Percentiles rank a stretch among this genome's conserved stretches.
phyloP scores from a whole-genome alignment of 2,888 invertebrate genomes.

The Apamea anceps region DNA sequence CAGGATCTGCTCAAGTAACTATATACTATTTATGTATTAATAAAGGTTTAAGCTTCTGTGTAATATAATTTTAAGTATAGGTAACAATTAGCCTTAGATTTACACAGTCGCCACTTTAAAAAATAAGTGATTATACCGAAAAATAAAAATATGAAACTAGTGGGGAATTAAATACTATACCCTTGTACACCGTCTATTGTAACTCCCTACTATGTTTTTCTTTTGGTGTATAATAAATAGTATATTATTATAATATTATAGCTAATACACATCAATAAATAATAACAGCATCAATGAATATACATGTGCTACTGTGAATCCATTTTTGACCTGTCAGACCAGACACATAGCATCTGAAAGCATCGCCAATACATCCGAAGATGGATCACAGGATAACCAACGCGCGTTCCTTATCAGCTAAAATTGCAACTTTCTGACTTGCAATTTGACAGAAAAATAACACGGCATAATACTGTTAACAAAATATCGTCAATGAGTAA shows the following conservation, averaged over 20 bases:
- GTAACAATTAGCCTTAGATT: not conserved
- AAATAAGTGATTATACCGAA: not conserved
- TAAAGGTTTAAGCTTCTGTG: not conserved
- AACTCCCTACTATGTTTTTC: not conserved
- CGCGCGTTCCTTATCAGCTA: not conserved
- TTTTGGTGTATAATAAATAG: not conserved
- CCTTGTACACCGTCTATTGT: not conserved
- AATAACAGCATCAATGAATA: not conserved
- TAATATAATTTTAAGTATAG: not conserved
- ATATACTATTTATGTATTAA: not conserved
- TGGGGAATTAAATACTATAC: no score
- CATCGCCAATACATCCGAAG: not conserved
- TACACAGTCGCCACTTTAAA: not conserved
- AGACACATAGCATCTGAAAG: not conserved
- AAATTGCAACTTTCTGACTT: not conserved
- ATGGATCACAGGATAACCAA: not conserved
- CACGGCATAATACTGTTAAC: not conserved
- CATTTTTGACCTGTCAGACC: not conserved
- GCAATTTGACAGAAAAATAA: not conserved
- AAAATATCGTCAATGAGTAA: slow-evolving; percentile 18
- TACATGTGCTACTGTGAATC: not conserved
- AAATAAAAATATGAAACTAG: not conserved
- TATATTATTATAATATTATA: not conserved
- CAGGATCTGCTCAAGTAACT: slow-evolving; percentile 85
- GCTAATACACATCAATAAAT: not conserved